Evolutionary conservation across 2,797 vertebrate genomes (phyloP), one percentile per base, ranked within the genome.

Genomic region (Ambastaia sidthimunki): DNA sequence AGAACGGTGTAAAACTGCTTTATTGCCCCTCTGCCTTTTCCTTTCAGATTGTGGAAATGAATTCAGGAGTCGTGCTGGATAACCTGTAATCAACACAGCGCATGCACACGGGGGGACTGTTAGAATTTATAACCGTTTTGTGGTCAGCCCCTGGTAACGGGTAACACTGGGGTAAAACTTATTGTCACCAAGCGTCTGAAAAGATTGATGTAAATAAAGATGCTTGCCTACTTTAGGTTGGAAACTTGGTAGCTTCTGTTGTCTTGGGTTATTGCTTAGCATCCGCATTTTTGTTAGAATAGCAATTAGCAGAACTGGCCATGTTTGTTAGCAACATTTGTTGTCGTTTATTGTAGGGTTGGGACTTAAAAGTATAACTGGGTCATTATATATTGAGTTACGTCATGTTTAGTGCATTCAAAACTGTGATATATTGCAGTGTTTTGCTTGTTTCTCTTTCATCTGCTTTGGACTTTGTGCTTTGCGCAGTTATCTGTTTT

Each of bases 61-160:
- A 80, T 71, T 60, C 73, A 54, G 62, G 63, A 74, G 57, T 60
- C 76, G 23, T 37, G 6, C 68, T 73, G 68, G 72, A 83, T 73
- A 73, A 80, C 83, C 76, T 78, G 68, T 81, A 83, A 84, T 86
- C 83, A 84, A 65, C 68, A 57, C 72, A 74, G 65, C 63, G 63
- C 66, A 28, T 74, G 62, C 74, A 66, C 55, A 59, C 44, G 16
- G 66, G 66, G 80, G 82, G 78, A 79, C 72, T 73, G 12, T 80
- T 84, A 69, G 72, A 80, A 68, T 80, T 86, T 83, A 72, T 78
- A 84, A 84, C 82, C 37, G 74, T 71, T 82, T 84, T 81, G 81
- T 80, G 62, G 71, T 74, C 68, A 48, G 59, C 67, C 34, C 19
- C 57, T 78, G 57, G 76, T 41, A 54, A 71, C 4, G 15, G 55